These are phyloP conservation scores for Gracilinanus agilis DNA, from an alignment of 2,113 vertebrate genomes.

Conservation along the genomic window DNA sequence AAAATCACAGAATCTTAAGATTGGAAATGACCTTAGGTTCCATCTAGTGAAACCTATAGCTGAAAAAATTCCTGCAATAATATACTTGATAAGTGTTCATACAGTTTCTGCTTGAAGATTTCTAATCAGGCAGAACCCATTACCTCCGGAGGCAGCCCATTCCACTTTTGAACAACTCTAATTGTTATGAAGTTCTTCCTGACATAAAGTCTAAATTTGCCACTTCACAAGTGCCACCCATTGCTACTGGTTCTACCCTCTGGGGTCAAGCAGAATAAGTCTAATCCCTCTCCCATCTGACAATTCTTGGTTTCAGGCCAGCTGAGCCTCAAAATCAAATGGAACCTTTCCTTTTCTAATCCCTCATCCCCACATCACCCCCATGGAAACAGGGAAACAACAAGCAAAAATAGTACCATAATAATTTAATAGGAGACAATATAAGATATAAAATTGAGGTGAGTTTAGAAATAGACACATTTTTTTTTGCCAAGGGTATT, in stretches of 20 bases:
- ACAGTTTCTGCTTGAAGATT: not conserved
- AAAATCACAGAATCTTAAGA: not conserved
- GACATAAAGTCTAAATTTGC: not conserved
- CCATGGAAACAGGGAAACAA: not conserved
- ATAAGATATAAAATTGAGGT: not conserved
- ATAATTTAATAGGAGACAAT: not conserved
- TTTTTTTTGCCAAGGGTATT: not conserved
- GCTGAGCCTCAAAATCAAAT: not conserved
- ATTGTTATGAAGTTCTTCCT: not conserved
- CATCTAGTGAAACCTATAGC: not conserved
- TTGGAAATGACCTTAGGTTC: not conserved
- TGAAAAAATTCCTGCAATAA: not conserved
- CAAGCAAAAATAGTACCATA: not conserved
- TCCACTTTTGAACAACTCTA: not conserved
- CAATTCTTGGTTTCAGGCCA: not conserved
- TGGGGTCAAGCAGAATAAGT: not conserved
- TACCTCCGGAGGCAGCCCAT: not conserved
- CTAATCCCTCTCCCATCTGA: not conserved
- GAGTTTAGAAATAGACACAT: not conserved
- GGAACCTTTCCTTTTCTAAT: not conserved
- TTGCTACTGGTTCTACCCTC: not conserved
- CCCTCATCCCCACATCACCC: too few relatives aligned
- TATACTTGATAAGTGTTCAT: not conserved
- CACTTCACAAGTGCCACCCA: not conserved
- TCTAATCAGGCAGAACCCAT: slow-evolving; percentile 2